Conservation (phyloP, 2,888 invertebrate genomes). For the Aproaerema taeniolella region DNA sequence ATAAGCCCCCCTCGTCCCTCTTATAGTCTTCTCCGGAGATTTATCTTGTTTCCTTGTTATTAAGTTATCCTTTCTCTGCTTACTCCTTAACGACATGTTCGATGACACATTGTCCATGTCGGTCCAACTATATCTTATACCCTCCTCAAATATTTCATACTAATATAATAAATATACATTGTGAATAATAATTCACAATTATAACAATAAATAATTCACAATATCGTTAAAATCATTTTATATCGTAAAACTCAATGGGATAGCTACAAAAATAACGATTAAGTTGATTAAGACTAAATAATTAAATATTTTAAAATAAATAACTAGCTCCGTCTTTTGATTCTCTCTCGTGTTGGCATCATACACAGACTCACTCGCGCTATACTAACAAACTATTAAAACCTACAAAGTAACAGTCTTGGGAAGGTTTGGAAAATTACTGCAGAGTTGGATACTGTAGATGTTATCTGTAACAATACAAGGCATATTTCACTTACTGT, state of each 20-base stretch:
- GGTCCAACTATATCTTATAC: constrained; percentile 38
- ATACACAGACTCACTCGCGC: constrained; percentile 33
- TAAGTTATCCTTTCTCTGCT: constrained; percentile 70
- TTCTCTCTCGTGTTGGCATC: constrained; percentile 73
- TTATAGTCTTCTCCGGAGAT: constrained; percentile 70
- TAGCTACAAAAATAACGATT: constrained; percentile 36
- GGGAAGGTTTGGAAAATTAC: constrained; percentile 71
- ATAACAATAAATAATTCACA: constrained; percentile 22
- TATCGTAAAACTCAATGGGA: constrained; percentile 22
- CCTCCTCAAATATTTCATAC: constrained; percentile 17
- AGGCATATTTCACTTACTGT: too few species aligned
- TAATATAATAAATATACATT: constrained; percentile 24
- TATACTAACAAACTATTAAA: constrained; percentile 46
- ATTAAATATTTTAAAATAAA: constrained; percentile 55
- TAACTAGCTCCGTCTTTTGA: constrained; percentile 70
- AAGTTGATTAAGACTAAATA: constrained; percentile 46
- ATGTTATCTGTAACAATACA: constrained; percentile 67
- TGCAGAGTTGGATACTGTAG: constrained; percentile 46
- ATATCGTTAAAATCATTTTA: constrained; percentile 5
- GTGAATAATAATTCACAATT: constrained; percentile 16
- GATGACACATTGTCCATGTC: constrained; percentile 73
- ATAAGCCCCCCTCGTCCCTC: constrained; percentile 66
- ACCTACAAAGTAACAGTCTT: constrained; percentile 66
- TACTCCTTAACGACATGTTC: constrained; percentile 58
- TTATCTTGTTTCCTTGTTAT: constrained; percentile 73